Evolutionary conservation across 1,140 invertebrate genomes (phyloP), one percentile per base, ranked within the genome.

Genomic region (Philotrypesis tridentata): DNA sequence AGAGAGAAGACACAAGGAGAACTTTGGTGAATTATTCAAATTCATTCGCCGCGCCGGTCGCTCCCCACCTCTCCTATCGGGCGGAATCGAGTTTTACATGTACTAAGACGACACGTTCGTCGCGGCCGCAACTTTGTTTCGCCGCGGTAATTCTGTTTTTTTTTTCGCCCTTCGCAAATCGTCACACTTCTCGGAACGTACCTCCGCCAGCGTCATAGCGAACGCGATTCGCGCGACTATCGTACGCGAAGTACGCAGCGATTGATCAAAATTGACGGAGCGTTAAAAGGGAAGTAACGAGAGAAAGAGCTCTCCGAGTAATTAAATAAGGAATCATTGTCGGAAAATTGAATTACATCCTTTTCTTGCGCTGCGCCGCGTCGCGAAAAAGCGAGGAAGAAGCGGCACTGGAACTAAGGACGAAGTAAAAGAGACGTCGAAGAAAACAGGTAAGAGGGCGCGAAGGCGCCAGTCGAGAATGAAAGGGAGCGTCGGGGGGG

Each of bases 11-110:
- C 68, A 63, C 48, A 63, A 79, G 48, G 33, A 61, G 67, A 79
- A 79, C 31, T 79, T 79, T 33, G 21, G 17, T 33, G 60, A 80
- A 73, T 73, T 80, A 80, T 80, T 80, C 70, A 73, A 78, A 73
- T 80, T 73, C 79, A 55, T 80, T 73, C 55, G 6, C 29, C 29
- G 29, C 6, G 0, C 8, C 27, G 29, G 55, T 2, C 61, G 25
- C 61, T 65, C 61, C 23, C 60, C 2, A 3, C 21, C 29, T 6
- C 1, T 65, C 33, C 23, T 33, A 21, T 21, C 67, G 25, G n/a
- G n/a, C n/a, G n/a, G 25, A 68, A 31, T 48, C 12, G 25, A 73
- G 71, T 73, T 73, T 73, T 73, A 73, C 71, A 73, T 60, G 31
- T 70, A 37, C 21, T 70, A 33, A 70, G n/a, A 33, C 11, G n/a